Evolutionary conservation across 2,113 vertebrate species (phyloP), one percentile per base, ranked within the genome.

Genomic region (Chaetura pelagica): DNA sequence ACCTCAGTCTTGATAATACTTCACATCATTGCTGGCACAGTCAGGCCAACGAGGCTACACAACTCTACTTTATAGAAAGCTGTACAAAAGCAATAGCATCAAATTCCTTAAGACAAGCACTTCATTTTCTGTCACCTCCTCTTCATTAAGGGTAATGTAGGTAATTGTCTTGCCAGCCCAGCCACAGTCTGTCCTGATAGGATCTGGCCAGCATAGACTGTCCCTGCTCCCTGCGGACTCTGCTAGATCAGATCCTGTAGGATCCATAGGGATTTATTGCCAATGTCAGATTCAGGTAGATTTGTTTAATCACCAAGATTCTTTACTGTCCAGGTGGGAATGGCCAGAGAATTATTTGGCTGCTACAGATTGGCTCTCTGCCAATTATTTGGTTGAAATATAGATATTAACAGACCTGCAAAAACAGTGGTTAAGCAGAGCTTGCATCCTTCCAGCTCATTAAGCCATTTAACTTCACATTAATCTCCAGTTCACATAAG

Each of bases 321-420:
- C 93, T 93, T 91, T 78, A 64, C 64, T 81, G 20, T 63, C 32
- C 49, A 78, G 61, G 72, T 94, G 29, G 92, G 66, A 96, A 84
- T 89, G 73, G 52, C n/a, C 49, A 90, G 76, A 90, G 73, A 48
- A 86, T 89, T 94, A 84, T 44, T 92, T 94, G 88, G 76, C 88
- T 89, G 35, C 73, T 67, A 26, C 54, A 90, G 40, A 57, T 84
- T 58, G 83, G 74, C 69, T 66, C 71, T 90, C 79, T 95, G 86
- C 61, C 88, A 93, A 19, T 93, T 90, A 76, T 89, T 78, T 90
- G 38, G 57, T 59, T 90, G 75, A 93, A 67, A 91, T 96, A 81
- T 59, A 86, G 76, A 75, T 93, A 84, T 44, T 84, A 79, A 49
- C 13, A 86, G n/a, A 21, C 5, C 73, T 87, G 49, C 19, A 92